A percentile compares a stretch with the other conserved stretches of the same genome.
phyloP scores from a whole-genome alignment of 2,797 vertebrate species.

The Naso thynnoides region DNA sequence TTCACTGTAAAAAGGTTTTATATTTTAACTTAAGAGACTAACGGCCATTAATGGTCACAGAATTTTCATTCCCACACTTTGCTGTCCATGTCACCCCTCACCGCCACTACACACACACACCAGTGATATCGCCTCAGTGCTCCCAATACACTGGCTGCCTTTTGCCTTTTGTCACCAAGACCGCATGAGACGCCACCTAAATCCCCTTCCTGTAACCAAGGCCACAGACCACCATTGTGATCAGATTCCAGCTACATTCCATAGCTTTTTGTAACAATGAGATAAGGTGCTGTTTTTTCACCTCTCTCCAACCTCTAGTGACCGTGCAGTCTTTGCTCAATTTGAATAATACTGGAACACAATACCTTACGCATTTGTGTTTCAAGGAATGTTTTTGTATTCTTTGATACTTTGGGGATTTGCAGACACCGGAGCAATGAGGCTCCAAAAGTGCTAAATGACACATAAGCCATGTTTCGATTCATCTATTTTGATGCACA shows the following conservation, averaged over 20 bases:
- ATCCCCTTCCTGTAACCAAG: constrained; percentile 79
- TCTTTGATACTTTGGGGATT: constrained; percentile 41
- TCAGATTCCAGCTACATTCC: constrained; percentile 79
- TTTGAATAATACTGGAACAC: constrained; percentile 32
- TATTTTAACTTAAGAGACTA: not conserved
- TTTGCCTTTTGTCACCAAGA: constrained; percentile 75
- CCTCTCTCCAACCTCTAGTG: constrained; percentile 37
- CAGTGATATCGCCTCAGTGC: constrained; percentile 58
- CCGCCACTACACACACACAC: constrained; percentile 12
- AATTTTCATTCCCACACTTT: constrained; percentile 48
- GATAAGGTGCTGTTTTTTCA: constrained; percentile 68
- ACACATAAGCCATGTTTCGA: too few species aligned
- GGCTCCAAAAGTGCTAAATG: not conserved
- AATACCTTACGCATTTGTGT: constrained; percentile 32
- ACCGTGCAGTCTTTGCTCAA: constrained; percentile 24
- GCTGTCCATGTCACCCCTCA: constrained; percentile 10
- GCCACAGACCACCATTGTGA: constrained; percentile 73
- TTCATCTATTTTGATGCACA: too few species aligned
- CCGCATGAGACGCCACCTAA: constrained; percentile 75
- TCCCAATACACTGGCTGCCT: constrained; percentile 54
- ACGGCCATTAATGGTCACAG: not conserved
- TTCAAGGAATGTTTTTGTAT: constrained; percentile 44
- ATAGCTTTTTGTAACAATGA: constrained; percentile 73
- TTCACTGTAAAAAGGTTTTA: not conserved
- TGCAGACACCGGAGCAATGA: constrained; percentile 35